A percentile compares a stretch with the other conserved stretches of the same genome.
phyloP scores from a whole-genome alignment of 2,888 invertebrate genomes.

The Zygogramma bicolorata region DNA sequence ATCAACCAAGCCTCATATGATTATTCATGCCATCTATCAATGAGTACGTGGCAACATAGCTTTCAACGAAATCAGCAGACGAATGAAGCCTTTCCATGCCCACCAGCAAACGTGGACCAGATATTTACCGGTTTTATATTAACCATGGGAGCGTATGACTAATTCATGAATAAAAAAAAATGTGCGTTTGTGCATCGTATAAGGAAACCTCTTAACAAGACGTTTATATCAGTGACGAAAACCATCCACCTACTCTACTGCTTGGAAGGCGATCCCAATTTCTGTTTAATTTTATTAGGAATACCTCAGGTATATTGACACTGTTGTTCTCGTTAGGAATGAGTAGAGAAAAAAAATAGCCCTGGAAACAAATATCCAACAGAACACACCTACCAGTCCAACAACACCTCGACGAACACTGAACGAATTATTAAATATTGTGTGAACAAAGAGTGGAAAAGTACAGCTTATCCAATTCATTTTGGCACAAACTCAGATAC shows the following conservation, averaged over 20 bases:
- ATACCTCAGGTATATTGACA: no score
- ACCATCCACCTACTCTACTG: not conserved
- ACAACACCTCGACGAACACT: no score
- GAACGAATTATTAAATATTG: no score
- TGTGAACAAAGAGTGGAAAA: no score
- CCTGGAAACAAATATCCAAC: no score
- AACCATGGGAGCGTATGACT: not conserved
- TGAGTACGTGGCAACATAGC: not conserved
- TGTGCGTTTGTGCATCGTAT: not conserved
- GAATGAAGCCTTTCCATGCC: not conserved
- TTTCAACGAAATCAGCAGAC: not conserved
- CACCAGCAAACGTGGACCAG: not conserved
- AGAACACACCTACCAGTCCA: no score
- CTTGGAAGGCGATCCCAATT: not conserved
- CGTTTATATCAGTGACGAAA: not conserved
- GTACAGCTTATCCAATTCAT: no score
- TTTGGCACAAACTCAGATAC: no score
- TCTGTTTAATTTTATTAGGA: no score
- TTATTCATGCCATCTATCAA: not conserved
- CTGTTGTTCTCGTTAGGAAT: no score
- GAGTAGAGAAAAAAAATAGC: no score
- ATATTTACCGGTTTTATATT: not conserved
- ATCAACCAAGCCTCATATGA: no score
- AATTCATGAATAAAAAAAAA: not conserved
- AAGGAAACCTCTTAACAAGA: not conserved